A percentile compares a stretch with the other conserved stretches of the same genome.
phyloP scores from a whole-genome alignment of 2,888 invertebrate genomes.

The Netelia inedita region DNA sequence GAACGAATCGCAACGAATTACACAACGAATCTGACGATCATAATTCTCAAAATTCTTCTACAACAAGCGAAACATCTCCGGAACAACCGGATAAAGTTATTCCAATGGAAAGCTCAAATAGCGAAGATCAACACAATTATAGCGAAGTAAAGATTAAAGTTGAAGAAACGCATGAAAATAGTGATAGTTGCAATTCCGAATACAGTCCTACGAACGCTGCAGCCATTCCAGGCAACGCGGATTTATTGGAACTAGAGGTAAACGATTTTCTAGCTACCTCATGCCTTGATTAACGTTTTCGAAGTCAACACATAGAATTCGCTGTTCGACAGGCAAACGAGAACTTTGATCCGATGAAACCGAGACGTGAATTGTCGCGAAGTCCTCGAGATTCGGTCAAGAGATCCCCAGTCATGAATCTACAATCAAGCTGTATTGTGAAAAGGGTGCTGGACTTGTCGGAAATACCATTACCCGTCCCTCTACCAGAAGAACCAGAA shows the following conservation, averaged over 20 bases:
- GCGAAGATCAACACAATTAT: background rate
- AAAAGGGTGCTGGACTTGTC: slow-evolving; percentile 5
- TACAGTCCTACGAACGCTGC: no score
- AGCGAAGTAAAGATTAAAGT: background rate
- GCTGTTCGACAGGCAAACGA: background rate
- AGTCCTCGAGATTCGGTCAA: slow-evolving; percentile 26
- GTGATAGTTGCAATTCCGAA: no score
- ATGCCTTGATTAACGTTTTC: background rate
- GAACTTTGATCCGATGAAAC: slow-evolving; percentile 57
- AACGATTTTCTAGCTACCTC: background rate
- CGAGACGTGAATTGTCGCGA: slow-evolving; percentile 55
- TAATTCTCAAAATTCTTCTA: background rate
- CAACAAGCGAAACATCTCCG: background rate
- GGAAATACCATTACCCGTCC: slow-evolving; percentile 34
- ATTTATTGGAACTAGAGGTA: background rate
- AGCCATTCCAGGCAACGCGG: background rate
- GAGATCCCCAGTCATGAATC: background rate
- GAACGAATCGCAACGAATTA: background rate
- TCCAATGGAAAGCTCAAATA: background rate
- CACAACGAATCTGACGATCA: background rate
- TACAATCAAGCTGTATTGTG: background rate
- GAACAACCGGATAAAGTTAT: background rate
- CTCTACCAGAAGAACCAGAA: slow-evolving; percentile 28
- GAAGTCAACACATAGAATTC: background rate
- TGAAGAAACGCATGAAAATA: background rate